phyloP scores from a whole-genome alignment of 2,888 invertebrate genomes.

The Athalia rosae region DNA sequence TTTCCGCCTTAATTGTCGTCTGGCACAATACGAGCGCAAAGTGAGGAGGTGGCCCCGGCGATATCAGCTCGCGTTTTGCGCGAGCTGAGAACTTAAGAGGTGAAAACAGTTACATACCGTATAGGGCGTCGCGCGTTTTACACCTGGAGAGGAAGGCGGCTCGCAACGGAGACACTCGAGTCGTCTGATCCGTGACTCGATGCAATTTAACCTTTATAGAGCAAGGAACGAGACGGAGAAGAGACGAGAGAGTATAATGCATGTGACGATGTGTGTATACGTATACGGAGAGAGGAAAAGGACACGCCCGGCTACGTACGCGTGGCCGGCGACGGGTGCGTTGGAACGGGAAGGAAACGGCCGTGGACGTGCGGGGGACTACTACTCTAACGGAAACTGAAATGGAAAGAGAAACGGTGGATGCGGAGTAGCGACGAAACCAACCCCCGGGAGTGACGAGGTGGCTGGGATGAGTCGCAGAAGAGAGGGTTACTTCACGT shows the following conservation, averaged over 20 bases:
- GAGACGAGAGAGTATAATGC: slow-evolving; percentile 20
- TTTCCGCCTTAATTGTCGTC: too few species aligned
- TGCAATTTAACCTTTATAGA: slow-evolving; percentile 27
- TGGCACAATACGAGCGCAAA: too few species aligned
- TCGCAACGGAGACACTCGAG: slow-evolving; percentile 23
- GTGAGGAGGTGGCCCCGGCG: too few species aligned
- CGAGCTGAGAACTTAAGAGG: background rate
- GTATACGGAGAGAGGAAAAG: background rate
- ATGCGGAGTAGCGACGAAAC: slow-evolving; percentile 4
- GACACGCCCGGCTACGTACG: too few species aligned
- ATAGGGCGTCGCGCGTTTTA: background rate
- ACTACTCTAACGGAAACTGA: background rate
- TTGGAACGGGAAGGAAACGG: slow-evolving; percentile 52
- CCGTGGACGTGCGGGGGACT: too few species aligned
- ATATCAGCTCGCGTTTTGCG: too few species aligned
- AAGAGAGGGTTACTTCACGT: slow-evolving; percentile 59
- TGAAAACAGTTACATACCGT: slow-evolving; percentile 15
- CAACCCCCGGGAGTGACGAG: slow-evolving; percentile 37
- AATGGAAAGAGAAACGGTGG: slow-evolving; percentile 8
- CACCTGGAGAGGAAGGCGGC: background rate
- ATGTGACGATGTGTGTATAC: background rate
- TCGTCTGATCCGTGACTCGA: slow-evolving; percentile 36
- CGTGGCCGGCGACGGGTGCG: slow-evolving; percentile 18
- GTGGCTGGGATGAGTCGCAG: slow-evolving; percentile 50
- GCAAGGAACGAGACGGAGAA: slow-evolving; percentile 45